phyloP scores from a whole-genome alignment of 2,888 invertebrate genomes.

The Melitaea athalia region DNA sequence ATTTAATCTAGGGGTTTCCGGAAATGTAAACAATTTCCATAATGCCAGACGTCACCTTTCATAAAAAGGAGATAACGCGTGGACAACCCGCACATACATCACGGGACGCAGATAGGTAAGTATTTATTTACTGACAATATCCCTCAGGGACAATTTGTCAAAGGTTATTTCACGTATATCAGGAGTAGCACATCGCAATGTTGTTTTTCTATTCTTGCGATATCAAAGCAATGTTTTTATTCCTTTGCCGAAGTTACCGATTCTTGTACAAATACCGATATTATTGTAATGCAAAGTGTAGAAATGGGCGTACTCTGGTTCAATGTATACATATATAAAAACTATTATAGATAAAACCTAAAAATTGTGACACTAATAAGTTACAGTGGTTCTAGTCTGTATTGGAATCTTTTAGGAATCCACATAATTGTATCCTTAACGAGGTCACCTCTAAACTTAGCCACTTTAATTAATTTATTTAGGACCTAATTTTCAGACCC shows the following conservation, averaged over 20 bases:
- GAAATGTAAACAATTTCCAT: neutral
- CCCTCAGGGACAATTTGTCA: conserved; percentile 5
- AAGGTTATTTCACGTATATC: conserved; percentile 7
- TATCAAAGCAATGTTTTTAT: conserved; percentile 2
- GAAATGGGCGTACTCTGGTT: no score
- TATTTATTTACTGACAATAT: conserved; percentile 13
- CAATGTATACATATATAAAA: no score
- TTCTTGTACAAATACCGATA: neutral
- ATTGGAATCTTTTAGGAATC: no score
- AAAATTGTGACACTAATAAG: no score
- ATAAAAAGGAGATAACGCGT: conserved; percentile 11
- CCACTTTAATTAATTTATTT: no score
- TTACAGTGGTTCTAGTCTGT: no score
- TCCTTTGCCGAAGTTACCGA: neutral
- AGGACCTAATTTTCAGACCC: no score
- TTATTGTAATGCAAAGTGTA: neutral
- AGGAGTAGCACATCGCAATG: conserved; percentile 7
- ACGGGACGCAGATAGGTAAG: conserved; percentile 10
- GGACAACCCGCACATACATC: conserved; percentile 9
- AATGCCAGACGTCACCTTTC: neutral
- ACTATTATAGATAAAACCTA: no score
- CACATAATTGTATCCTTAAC: no score
- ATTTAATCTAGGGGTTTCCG: neutral
- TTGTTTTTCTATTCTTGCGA: conserved; percentile 14
- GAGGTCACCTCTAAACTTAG: no score